Base-by-base conservation (phyloP, 1,140 invertebrate species). In the Heliconius melpomene region DNA sequence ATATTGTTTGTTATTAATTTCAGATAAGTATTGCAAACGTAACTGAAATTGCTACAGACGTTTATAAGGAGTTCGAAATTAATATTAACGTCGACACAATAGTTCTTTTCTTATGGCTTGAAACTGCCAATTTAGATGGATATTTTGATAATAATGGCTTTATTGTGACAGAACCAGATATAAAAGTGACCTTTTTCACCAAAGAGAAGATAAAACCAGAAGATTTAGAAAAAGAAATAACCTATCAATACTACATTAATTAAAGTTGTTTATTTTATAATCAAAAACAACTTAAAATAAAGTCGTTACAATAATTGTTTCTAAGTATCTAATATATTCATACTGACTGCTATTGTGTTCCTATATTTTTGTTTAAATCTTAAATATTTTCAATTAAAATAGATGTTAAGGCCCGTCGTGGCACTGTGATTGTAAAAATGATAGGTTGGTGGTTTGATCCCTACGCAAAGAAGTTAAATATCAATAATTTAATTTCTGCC, bases 91-190 rank as follows among this genome's bases (percentile, higher is more conserved):
- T 87, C 1, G 85, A 94, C 29, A 87, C 85, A 9, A 79, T 91
- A 5, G 87, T 94, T 8, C 72, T 91, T 9, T 94, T 91, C 74
- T 82, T 94, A 0, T 94, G 92, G 92, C 82, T 94, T 3, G 91
- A 93, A 72, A 84, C 90, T 0, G 76, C 81, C 8, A 23, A 71
- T 13, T 50, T 85, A 3, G 81, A 87, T 3, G 90, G 93, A 6
- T 75, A 83, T n/a, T 94, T 93, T 32, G 78, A 85, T 9, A 87
- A 93, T 23, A 93, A 94, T 66, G 93, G 91, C 6, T 75, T 94
- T 2, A 87, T 93, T 2, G 54, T 93, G 2, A 91, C 92, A 0
- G 82, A 89, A n/a, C 77, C 85, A 3, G 52, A 84, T 40, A 82
- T 83, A 0, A 76, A 72, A 11, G 74, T 87, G 0, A 77, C 78